Percentiles rank a stretch among this genome's conserved stretches.
phyloP scores from a whole-genome alignment of 1,140 invertebrate species.

The Trissolcus basalis region DNA sequence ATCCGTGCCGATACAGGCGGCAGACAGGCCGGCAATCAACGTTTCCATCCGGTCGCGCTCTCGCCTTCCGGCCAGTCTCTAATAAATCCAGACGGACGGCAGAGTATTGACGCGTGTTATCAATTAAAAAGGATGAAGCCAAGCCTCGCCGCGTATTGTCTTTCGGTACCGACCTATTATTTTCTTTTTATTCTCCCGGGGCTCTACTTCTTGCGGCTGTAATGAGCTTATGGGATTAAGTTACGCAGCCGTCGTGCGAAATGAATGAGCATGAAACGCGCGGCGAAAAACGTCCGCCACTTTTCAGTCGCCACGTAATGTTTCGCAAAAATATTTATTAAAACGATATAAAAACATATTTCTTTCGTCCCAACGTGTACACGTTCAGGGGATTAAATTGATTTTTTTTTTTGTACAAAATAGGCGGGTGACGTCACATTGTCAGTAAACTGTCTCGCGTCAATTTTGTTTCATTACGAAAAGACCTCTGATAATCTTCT shows the following conservation, averaged over 20 bases:
- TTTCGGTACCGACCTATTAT: conserved; percentile 30
- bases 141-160: conserved; percentile 48
- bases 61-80: conserved; percentile 58
- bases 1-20: conserved; percentile 24
- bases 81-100: conserved; percentile 69
- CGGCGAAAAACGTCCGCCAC: conserved; percentile 47
- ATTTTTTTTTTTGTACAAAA: background rate
- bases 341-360: conserved; percentile 5
- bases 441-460: too few relatives aligned
- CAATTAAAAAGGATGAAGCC: conserved; percentile 74
- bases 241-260: conserved; percentile 47
- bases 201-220: conserved; percentile 57
- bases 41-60: conserved; percentile 37
- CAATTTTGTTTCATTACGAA: too few relatives aligned
- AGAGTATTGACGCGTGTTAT: conserved; percentile 68
- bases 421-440: too few relatives aligned
- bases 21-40: conserved; percentile 39
- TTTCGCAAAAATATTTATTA: conserved; percentile 12
- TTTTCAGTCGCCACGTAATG: conserved; percentile 7
- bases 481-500: background rate
- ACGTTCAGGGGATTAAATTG: background rate
- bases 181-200: conserved; percentile 34
- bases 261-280: conserved; percentile 54
- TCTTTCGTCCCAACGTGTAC: too few relatives aligned
- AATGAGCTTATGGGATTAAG: conserved; percentile 74